Evolutionary conservation across 1,140 invertebrate species (phyloP).

Genomic region (Liolophura sinensis): DNA sequence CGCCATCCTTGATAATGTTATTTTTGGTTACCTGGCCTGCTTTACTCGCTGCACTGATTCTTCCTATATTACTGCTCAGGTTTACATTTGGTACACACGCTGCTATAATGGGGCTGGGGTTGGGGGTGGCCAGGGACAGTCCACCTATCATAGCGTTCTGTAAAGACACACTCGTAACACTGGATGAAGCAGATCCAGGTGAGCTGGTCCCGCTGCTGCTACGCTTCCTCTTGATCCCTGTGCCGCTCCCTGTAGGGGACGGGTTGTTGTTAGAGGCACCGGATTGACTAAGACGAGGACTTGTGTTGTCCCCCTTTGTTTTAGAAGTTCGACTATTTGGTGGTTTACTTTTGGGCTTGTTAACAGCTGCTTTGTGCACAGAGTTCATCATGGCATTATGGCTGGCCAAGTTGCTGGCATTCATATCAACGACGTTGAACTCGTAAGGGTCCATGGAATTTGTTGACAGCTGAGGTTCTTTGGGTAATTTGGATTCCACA

Average conservation of each 20-base stretch:
- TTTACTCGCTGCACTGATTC: conserved; percentile 33
- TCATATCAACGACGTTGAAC: conserved; percentile 39
- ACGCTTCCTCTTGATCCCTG: too few relatives aligned
- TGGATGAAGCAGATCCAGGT: too few relatives aligned
- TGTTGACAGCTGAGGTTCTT: conserved; percentile 35
- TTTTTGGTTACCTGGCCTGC: conserved; percentile 26
- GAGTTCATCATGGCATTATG: conserved; percentile 26
- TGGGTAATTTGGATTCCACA: conserved; percentile 51
- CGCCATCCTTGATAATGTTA: conserved; percentile 38
- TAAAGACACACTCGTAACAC: too few relatives aligned
- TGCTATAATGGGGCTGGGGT: conserved; percentile 30
- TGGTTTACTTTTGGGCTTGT: too few relatives aligned
- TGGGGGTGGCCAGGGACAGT: conserved; percentile 24
- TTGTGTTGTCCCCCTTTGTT: too few relatives aligned
- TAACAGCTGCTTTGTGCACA: conserved; percentile 7
- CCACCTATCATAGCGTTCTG: too few relatives aligned
- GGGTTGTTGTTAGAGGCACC: too few relatives aligned
- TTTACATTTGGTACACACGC: conserved; percentile 49
- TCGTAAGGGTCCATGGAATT: conserved; percentile 52
- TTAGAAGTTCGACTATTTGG: too few relatives aligned
- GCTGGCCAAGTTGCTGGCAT: conserved; percentile 15
- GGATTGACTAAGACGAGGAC: too few relatives aligned
- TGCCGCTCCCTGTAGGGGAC: too few relatives aligned
- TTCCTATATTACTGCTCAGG: conserved; percentile 34
- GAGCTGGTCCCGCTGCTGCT: too few relatives aligned